phyloP scores from a whole-genome alignment of 30 jellyfish, hydroid and myxozoan genomes.

The Mastigias papua region DNA sequence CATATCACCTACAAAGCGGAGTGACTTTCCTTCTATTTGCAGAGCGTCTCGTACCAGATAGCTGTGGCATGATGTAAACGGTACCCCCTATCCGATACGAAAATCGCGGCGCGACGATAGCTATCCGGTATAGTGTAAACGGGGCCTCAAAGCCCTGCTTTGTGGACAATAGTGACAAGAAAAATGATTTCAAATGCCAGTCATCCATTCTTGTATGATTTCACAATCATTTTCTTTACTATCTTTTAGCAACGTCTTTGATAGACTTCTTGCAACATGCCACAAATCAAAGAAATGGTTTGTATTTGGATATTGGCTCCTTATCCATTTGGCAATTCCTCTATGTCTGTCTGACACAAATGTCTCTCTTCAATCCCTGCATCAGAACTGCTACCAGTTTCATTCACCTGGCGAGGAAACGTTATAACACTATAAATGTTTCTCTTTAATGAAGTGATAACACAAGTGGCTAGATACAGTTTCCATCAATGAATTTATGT shows the following conservation, averaged over 20 bases:
- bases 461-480: too few species aligned
- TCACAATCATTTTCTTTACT: constrained; percentile 38
- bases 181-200: constrained; percentile 22
- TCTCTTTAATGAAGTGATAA: too few species aligned
- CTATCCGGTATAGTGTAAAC: constrained; percentile 26
- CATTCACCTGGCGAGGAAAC: constrained; percentile 1
- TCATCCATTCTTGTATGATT: constrained; percentile 25
- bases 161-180: constrained; percentile 51
- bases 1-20: constrained; percentile 15
- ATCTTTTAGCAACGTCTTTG: constrained; percentile 15
- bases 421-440: background rate
- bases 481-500: too few species aligned
- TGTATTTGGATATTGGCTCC: constrained; percentile 11
- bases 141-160: constrained; percentile 55
- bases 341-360: constrained; percentile 40
- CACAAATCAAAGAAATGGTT: constrained; percentile 39
- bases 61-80: constrained; percentile 2
- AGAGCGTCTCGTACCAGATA: background rate
- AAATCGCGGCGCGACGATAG: constrained; percentile 9
- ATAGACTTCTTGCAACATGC: constrained; percentile 37
- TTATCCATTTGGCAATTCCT: constrained; percentile 53
- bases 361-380: background rate
- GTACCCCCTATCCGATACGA: constrained; percentile 9
- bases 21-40: background rate
- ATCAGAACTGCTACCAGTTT: constrained; percentile 13